These are phyloP conservation scores for Triplophysa siluroides DNA, from an alignment of 2,113 vertebrate genomes.

Conservation along the genomic window DNA sequence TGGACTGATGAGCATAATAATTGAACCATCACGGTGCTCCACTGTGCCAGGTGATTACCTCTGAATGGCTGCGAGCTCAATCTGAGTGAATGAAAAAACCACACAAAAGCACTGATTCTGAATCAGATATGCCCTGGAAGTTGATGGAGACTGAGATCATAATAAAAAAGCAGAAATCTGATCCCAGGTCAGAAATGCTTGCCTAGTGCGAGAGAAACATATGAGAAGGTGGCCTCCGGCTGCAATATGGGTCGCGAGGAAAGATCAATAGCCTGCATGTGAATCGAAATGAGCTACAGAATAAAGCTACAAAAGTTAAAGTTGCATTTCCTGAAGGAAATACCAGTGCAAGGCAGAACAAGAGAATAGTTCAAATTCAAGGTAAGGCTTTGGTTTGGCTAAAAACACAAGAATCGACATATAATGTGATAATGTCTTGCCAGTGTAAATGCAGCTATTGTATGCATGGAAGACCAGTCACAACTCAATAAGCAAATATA, in stretches of 20 bases:
- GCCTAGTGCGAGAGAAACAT: constrained; percentile 35
- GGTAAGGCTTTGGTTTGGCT: no score
- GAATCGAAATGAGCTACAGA: constrained; percentile 41
- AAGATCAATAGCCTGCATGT: constrained; percentile 44
- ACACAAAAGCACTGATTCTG: constrained; percentile 14
- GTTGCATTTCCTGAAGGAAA: no score
- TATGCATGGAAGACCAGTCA: no score
- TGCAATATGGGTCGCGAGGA: constrained; percentile 57
- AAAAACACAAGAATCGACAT: no score
- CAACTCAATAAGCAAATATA: no score
- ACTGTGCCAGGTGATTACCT: constrained; percentile 63
- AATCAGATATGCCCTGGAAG: constrained; percentile 24
- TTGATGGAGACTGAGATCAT: constrained; percentile 25
- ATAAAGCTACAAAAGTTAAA: no score
- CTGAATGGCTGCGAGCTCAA: constrained; percentile 47
- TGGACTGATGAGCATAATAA: constrained; percentile 76
- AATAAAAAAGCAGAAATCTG: constrained; percentile 29
- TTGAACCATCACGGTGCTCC: constrained; percentile 72
- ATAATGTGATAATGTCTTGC: no score
- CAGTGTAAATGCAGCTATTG: no score
- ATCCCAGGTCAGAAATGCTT: constrained; percentile 20
- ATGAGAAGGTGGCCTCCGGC: constrained; percentile 42
- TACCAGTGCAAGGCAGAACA: no score
- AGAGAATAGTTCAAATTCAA: no score
- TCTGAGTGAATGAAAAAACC: constrained; percentile 17